Evolutionary conservation across 2,113 vertebrate genomes (phyloP).

Genomic region (Hucho hucho): DNA sequence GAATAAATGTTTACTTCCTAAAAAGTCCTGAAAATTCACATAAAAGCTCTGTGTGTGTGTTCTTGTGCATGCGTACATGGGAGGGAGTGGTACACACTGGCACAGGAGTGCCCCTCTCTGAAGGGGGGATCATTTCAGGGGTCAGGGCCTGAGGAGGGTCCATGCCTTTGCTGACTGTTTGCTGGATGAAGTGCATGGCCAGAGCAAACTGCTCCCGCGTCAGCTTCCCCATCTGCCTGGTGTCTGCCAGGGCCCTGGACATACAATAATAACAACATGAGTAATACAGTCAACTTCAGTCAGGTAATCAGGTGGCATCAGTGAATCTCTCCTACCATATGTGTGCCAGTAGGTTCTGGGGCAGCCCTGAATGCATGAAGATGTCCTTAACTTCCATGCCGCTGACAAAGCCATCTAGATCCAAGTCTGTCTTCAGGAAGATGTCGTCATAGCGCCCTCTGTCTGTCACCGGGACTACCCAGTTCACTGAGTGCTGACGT

Average conservation of each 20-base stretch:
- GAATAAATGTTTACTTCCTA: no score
- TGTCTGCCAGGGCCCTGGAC: slow-evolving; percentile 91
- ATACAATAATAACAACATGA: background rate
- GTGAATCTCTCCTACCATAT: slow-evolving; percentile 82
- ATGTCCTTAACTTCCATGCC: slow-evolving; percentile 96
- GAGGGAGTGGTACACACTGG: slow-evolving; percentile 71
- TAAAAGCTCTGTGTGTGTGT: no score
- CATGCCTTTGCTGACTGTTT: slow-evolving; percentile 93
- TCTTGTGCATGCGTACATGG: background rate
- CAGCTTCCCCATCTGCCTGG: slow-evolving; percentile 91
- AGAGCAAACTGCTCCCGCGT: slow-evolving; percentile 93
- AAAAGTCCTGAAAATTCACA: no score
- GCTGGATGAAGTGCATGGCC: slow-evolving; percentile 96
- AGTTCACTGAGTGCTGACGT: slow-evolving; percentile 80
- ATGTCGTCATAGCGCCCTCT: slow-evolving; percentile 92
- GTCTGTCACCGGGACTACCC: slow-evolving; percentile 89
- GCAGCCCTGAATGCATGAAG: slow-evolving; percentile 96
- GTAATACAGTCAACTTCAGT: background rate
- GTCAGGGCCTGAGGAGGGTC: slow-evolving; percentile 90
- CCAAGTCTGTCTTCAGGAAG: slow-evolving; percentile 92
- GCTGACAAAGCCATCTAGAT: slow-evolving; percentile 93
- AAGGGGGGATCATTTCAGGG: slow-evolving; percentile 92
- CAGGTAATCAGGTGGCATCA: background rate
- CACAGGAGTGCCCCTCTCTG: slow-evolving; percentile 85
- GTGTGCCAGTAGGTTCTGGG: slow-evolving; percentile 90